Evolutionary conservation across 2,888 invertebrate species (phyloP), one percentile per base, ranked within the genome.

Genomic region (Pachydiplax longipennis): DNA sequence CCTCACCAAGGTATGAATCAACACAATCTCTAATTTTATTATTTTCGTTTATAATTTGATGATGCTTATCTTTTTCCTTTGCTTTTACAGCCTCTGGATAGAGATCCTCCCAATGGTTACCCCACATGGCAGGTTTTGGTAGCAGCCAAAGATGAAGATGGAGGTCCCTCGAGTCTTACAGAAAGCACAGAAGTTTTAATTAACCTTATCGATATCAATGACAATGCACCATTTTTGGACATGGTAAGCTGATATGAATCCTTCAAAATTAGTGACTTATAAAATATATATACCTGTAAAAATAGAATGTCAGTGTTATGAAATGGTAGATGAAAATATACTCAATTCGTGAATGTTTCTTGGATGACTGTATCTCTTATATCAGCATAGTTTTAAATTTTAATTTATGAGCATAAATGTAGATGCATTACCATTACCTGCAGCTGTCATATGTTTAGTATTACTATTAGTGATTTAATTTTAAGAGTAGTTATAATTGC

Each of bases 201-300:
- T 40, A 94, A 93, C 6, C 93, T 96, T 53, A 94, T 93, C 22
- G 99, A 99, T 93, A 97, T 98, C 93, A 99, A 99, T 93, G 99
- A 99, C 93, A 99, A 99, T 93, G 97, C 98, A 0, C 99, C 99
- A 0, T 97, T 96, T 93, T 95, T 98, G 91, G 97, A 97, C 80
- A 97, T 97, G 93, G 96, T 96, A 94, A 95, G 95, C 95, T 58
- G 37, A 81, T n/a, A 65, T 31, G 18, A 53, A 44, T 44, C 44
- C 44, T 10, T 6, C 10, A 8, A 44, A 44, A 44, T 10, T 44
- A 10, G 6, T 6, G 10, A 8, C 10, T 10, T 44, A 8, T 44
- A 10, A 44, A 6, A 40, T 40, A 5, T 6, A 40, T 40, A 6
- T 44, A 44, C 8, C 44, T 10, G 6, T 10, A 6, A 4, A 8